Conservation (phyloP, 2,888 invertebrate genomes). For the Toxonevra muliebris region DNA sequence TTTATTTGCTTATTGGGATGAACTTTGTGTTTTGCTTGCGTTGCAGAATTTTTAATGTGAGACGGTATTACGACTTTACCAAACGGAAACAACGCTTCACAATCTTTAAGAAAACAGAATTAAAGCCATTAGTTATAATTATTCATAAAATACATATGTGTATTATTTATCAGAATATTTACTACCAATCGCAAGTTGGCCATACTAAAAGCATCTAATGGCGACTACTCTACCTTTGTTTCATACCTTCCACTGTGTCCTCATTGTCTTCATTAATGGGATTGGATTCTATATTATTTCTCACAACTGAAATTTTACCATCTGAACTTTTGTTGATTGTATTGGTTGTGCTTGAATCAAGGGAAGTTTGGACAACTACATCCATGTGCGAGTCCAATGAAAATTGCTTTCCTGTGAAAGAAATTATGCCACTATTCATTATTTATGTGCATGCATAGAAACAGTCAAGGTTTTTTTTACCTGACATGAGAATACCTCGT, state of each 20-base stretch:
- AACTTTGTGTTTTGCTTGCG: constrained; percentile 19
- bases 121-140: too few species aligned
- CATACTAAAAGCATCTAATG: constrained; percentile 32
- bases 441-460: neutral
- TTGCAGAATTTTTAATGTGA: constrained; percentile 17
- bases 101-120: neutral
- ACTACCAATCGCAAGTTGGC: constrained; percentile 17
- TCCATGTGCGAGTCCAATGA: constrained; percentile 92
- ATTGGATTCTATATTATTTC: constrained; percentile 35
- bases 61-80: neutral
- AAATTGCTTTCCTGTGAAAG: constrained; percentile 74
- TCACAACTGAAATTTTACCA: constrained; percentile 37
- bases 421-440: neutral
- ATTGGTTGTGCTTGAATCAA: constrained; percentile 66
- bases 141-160: neutral
- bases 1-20: neutral
- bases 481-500: constrained; percentile 87
- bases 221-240: constrained; percentile 63
- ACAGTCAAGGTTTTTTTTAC: constrained; percentile 55
- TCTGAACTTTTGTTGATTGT: constrained; percentile 41
- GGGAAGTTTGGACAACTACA: constrained; percentile 76
- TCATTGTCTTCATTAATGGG: constrained; percentile 60
- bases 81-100: neutral
- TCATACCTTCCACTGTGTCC: constrained; percentile 65
- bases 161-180: neutral